A percentile compares a stretch with the other conserved stretches of the same genome.
phyloP scores from a whole-genome alignment of 2,888 invertebrate genomes.

The Dolomedes plantarius region DNA sequence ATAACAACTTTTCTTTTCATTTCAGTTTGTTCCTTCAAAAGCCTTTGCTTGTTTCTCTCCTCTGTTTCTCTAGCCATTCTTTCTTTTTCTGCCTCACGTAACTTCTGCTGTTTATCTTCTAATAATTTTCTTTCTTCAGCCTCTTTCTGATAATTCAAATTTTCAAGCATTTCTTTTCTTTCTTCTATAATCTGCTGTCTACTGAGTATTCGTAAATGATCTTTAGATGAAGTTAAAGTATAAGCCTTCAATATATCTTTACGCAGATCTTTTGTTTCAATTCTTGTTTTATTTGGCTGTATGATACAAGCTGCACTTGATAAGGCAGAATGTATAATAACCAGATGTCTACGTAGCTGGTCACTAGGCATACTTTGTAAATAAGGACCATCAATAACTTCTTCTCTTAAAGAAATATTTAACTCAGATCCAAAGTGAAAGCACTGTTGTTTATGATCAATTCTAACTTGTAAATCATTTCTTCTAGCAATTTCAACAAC shows the following conservation, averaged over 20 bases:
- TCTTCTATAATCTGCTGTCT: conserved; percentile 98
- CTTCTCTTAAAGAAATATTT: conserved; percentile 93
- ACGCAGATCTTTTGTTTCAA: conserved; percentile 74
- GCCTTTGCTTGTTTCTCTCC: conserved; percentile 90
- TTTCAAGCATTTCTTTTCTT: conserved; percentile 95
- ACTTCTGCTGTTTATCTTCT: conserved; percentile 81
- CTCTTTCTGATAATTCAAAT: conserved; percentile 81
- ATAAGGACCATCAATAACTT: conserved; percentile 93
- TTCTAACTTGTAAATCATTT: conserved; percentile 93
- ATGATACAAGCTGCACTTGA: conserved; percentile 87
- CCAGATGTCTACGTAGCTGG: conserved; percentile 92
- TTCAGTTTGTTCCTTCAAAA: conserved; percentile 90
- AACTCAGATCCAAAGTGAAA: conserved; percentile 96
- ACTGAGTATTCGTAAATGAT: conserved; percentile 92
- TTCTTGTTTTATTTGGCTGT: conserved; percentile 86
- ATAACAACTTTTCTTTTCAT: conserved; percentile 87
- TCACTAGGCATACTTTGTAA: conserved; percentile 92
- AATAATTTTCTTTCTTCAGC: conserved; percentile 84
- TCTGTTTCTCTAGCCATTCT: conserved; percentile 91
- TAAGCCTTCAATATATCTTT: conserved; percentile 77
- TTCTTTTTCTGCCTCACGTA: conserved; percentile 89
- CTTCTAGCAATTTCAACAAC: conserved; percentile 96
- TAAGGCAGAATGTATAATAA: conserved; percentile 90
- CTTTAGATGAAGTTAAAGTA: conserved; percentile 79
- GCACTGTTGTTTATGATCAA: conserved; percentile 82